Evolutionary conservation across 1,140 invertebrate species (phyloP).

Genomic region (Camponotus vicinus): DNA sequence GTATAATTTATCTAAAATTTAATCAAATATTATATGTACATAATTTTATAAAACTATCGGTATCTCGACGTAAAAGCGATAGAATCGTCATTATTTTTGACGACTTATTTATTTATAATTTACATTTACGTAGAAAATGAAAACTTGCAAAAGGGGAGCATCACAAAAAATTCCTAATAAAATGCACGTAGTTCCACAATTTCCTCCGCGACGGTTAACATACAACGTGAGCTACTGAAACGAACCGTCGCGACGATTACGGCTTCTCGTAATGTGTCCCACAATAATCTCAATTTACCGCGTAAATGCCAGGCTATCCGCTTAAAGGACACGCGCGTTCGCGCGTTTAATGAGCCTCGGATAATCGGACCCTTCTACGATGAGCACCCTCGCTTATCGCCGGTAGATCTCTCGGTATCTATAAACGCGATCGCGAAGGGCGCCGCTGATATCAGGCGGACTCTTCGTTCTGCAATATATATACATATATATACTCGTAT

Average conservation of each 20-base stretch:
- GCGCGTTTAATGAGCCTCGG: slow-evolving; percentile 56
- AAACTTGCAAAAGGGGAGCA: background rate
- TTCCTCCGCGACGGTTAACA: slow-evolving; percentile 17
- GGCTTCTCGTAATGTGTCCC: slow-evolving; percentile 22
- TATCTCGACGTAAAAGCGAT: background rate
- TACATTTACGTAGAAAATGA: background rate
- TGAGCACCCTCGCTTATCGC: slow-evolving; percentile 37
- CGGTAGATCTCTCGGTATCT: slow-evolving; percentile 48
- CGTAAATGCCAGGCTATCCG: slow-evolving; percentile 33
- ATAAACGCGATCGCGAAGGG: slow-evolving; percentile 50
- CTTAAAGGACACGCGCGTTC: slow-evolving; percentile 55
- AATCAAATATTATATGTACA: background rate
- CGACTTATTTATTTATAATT: background rate
- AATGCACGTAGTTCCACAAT: background rate
- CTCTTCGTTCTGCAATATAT: background rate
- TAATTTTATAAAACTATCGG: background rate
- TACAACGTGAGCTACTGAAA: background rate
- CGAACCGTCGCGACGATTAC: slow-evolving; percentile 8
- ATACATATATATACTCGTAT: background rate
- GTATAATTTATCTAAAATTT: background rate
- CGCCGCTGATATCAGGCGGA: slow-evolving; percentile 6
- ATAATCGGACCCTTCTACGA: slow-evolving; percentile 49
- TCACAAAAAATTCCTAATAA: background rate
- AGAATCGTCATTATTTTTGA: background rate
- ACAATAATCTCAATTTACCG: slow-evolving; percentile 54